Conservation (phyloP, 2,113 vertebrate genomes). For the Alligator mississippiensis region DNA sequence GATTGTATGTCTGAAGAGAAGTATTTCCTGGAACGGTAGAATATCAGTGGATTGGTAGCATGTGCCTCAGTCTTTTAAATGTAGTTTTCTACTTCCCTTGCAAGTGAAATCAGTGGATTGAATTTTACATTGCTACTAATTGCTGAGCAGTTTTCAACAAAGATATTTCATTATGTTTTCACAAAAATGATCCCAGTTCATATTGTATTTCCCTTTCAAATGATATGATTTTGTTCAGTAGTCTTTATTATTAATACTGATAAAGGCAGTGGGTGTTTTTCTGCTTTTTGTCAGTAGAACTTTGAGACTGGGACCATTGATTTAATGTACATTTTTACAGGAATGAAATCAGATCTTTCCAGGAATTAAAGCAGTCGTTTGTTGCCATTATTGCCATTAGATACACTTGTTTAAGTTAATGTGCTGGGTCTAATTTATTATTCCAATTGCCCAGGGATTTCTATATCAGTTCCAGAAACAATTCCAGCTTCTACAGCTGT, state of each 20-base stretch:
- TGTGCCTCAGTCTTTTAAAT: not conserved
- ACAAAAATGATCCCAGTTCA: not conserved
- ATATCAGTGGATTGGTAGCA: not conserved
- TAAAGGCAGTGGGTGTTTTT: not conserved
- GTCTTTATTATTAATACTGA: not conserved
- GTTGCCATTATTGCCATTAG: not conserved
- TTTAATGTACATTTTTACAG: not conserved
- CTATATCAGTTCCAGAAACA: conserved; percentile 49
- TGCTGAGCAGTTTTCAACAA: not conserved
- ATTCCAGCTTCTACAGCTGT: conserved; percentile 8
- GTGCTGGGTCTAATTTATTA: not conserved
- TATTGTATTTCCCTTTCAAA: not conserved
- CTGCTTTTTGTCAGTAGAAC: not conserved
- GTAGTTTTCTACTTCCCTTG: not conserved
- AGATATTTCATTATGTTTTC: rapidly evolving
- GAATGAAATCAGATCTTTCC: not conserved
- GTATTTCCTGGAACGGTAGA: not conserved
- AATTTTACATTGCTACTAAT: not conserved
- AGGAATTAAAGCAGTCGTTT: not conserved
- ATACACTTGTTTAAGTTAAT: not conserved
- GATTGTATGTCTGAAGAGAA: not conserved
- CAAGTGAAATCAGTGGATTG: not conserved
- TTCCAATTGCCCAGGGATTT: conserved; percentile 4
- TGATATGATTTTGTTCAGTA: not conserved
- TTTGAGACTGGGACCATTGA: not conserved